Evolutionary conservation across 1,140 invertebrate species (phyloP), one percentile per base, ranked within the genome.

Genomic region (Eumaeus atala): DNA sequence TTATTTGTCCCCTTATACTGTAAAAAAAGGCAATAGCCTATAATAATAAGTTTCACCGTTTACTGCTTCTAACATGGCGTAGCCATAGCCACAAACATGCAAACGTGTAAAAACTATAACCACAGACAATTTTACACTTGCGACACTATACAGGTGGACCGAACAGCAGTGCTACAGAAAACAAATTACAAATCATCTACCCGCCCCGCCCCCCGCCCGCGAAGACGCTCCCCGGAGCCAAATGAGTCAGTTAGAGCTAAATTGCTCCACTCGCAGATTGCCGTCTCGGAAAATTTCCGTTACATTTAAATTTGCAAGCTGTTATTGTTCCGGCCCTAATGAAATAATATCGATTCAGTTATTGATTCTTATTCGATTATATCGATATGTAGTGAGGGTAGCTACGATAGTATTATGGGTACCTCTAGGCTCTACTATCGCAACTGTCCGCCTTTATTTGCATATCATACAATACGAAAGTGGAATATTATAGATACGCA

Each of bases 151-250:
- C 21, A 9, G 11, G 7, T 38, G 17, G 16, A 14, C 28, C 21
- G 40, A 12, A 17, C 21, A 21, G 51, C 33, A 42, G 57, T 63
- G 60, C 59, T 58, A 68, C 67, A 84, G 81, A 84, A 84, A 84
- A 84, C 79, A 84, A 82, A 84, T 85, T 85, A 80, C 77, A 78
- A 83, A 83, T 85, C 82, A 85, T 83, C 79, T 85, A 56, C 65
- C 72, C 66, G 8, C 38, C 66, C 36, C 73, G n/a, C 11, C 66
- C 36, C 73, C 67, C 68, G 64, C 67, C n/a, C n/a, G n/a, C n/a
- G n/a, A n/a, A n/a, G 67, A 79, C 75, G 77, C 78, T 68, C 61
- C 71, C 58, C 62, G 63, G 56, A 56, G 57, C 71, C 75, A 83
- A 84, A 85, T 82, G 79, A 82, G 70, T 85, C 79, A 80, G 80